Evolutionary conservation across 1,140 invertebrate species (phyloP).

Genomic region (Ceratina japonica): DNA sequence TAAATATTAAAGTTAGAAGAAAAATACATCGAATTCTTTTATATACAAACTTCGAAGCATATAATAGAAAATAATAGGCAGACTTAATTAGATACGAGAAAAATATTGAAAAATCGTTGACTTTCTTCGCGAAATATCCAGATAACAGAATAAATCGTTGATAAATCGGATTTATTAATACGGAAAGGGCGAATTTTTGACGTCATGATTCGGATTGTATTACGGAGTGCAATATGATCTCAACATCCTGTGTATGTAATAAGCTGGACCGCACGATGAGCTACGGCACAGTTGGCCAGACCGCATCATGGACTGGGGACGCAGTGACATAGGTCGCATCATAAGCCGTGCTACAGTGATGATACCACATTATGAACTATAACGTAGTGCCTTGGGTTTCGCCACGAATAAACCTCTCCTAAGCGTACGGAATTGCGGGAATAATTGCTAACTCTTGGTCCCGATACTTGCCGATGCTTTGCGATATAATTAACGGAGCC

Average conservation of each 20-base stretch:
- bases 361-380: not conserved
- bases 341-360: not conserved
- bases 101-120: not conserved
- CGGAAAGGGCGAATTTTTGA: not conserved
- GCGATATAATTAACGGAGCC: too few relatives aligned
- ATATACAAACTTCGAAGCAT: too few relatives aligned
- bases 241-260: conserved; percentile 4
- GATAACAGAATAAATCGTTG: not conserved
- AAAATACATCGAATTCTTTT: too few relatives aligned
- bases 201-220: not conserved
- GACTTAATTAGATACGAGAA: not conserved
- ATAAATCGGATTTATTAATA: not conserved
- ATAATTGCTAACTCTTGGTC: too few relatives aligned
- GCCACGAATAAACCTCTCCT: not conserved
- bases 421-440: not conserved
- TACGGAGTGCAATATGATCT: conserved; percentile 10
- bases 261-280: conserved; percentile 12
- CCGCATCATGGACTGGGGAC: conserved; percentile 14
- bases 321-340: conserved; percentile 1
- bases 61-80: too few relatives aligned
- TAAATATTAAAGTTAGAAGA: too few relatives aligned
- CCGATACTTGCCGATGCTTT: too few relatives aligned
- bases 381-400: not conserved
- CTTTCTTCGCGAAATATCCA: not conserved
- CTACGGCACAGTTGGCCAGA: conserved; percentile 14